phyloP scores from a whole-genome alignment of 2,888 invertebrate species.

The Chloroclysta siterata region DNA sequence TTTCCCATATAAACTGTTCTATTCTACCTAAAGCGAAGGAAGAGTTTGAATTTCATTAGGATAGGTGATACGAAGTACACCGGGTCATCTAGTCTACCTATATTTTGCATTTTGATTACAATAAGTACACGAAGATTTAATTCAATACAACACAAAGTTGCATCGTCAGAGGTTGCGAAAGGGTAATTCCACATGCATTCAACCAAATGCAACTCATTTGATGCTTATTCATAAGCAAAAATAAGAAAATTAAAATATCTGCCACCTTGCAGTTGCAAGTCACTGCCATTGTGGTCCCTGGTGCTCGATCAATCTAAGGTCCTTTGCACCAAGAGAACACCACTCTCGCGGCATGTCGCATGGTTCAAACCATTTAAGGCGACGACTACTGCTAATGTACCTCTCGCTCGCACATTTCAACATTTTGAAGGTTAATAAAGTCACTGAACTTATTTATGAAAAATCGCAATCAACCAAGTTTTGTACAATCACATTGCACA shows the following conservation, averaged over 20 bases:
- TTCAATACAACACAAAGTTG: constrained; percentile 4
- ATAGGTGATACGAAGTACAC: no score
- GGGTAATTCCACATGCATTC: constrained; percentile 13
- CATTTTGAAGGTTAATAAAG: no score
- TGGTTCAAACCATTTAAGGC: not conserved
- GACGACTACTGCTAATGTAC: not conserved
- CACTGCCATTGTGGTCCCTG: constrained; percentile 43
- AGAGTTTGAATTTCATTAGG: no score
- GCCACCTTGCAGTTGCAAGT: constrained; percentile 38
- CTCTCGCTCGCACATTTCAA: no score
- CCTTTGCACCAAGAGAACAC: constrained; percentile 23
- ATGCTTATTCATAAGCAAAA: constrained; percentile 29
- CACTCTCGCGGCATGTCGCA: constrained; percentile 8
- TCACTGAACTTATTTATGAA: no score
- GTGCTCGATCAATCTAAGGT: constrained; percentile 38
- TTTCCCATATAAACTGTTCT: no score
- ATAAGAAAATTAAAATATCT: constrained; percentile 30
- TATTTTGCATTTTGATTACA: no score
- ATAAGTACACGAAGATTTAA: not conserved
- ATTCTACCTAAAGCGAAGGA: no score
- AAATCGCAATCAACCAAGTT: no score
- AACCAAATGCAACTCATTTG: constrained; percentile 26
- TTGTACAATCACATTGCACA: no score
- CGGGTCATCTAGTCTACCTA: no score
- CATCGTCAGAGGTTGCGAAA: constrained; percentile 23